Percentiles rank a stretch among this genome's conserved stretches.
Conservation (phyloP, 2,888 invertebrate genomes). For the Limnephilus lunatus region DNA sequence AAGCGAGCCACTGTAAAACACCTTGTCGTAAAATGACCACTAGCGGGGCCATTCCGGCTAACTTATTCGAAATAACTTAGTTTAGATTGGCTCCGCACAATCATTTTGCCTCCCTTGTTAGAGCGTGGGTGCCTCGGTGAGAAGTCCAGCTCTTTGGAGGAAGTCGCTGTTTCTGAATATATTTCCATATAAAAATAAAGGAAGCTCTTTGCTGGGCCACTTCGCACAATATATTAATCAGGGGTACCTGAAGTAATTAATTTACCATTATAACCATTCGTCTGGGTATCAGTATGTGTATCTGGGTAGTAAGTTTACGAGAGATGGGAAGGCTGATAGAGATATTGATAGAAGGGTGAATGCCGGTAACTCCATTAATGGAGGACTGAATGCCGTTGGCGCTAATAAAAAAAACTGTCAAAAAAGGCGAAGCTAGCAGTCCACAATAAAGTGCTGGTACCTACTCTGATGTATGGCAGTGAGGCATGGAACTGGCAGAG, state of each 20-base stretch:
- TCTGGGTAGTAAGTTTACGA: no score
- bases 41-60: not conserved
- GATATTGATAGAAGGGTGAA: no score
- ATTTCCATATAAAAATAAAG: not conserved
- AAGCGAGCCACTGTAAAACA: conserved; percentile 33
- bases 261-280: not conserved
- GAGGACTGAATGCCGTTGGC: no score
- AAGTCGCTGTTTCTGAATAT: not conserved
- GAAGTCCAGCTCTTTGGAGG: not conserved
- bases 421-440: no score
- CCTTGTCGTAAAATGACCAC: conserved; percentile 42
- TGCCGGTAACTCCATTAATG: no score
- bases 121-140: conserved; percentile 12
- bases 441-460: no score
- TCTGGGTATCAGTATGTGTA: no score
- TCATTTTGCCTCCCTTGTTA: not conserved
- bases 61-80: conserved; percentile 41
- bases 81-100: conserved; percentile 23
- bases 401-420: no score
- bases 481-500: no score
- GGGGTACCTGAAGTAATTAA: not conserved
- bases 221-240: not conserved
- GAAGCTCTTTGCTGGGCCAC: not conserved
- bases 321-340: no score
- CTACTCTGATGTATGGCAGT: no score